Evolutionary conservation across 2,888 invertebrate genomes (phyloP).

Genomic region (Lasioglossum villosulum): DNA sequence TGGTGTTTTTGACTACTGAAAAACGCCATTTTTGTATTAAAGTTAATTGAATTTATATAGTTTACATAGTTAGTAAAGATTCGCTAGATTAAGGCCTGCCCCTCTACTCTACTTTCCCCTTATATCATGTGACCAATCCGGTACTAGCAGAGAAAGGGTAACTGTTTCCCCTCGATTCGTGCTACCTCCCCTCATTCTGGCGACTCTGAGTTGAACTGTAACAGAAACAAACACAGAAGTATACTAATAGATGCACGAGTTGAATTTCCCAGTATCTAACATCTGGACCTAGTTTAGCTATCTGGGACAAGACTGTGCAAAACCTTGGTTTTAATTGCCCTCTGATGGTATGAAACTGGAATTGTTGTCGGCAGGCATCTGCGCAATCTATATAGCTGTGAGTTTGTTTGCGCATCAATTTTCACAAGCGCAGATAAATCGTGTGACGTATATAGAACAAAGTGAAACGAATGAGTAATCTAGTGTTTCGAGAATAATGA

Average conservation of each 20-base stretch:
- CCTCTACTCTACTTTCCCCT: too few relatives aligned
- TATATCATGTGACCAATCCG: too few relatives aligned
- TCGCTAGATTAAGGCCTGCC: too few relatives aligned
- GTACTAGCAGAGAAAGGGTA: too few relatives aligned
- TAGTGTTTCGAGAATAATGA: conserved; percentile 2
- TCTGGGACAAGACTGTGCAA: background rate
- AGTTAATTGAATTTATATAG: too few relatives aligned
- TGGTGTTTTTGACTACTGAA: too few relatives aligned
- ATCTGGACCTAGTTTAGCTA: background rate
- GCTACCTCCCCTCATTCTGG: too few relatives aligned
- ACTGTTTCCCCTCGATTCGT: too few relatives aligned
- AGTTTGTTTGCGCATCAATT: background rate
- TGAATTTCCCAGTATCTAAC: background rate
- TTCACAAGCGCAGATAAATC: background rate
- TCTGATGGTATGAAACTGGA: background rate
- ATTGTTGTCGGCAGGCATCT: background rate
- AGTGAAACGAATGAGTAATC: background rate
- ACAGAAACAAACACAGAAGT: background rate
- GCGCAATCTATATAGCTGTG: background rate
- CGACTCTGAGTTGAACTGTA: background rate
- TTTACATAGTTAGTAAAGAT: too few relatives aligned
- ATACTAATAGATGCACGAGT: background rate
- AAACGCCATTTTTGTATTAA: too few relatives aligned
- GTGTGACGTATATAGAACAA: background rate
- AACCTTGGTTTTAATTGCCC: conserved; percentile 3